Conservation (phyloP, 2,888 invertebrate genomes). For the Acanthoscelides obtectus region DNA sequence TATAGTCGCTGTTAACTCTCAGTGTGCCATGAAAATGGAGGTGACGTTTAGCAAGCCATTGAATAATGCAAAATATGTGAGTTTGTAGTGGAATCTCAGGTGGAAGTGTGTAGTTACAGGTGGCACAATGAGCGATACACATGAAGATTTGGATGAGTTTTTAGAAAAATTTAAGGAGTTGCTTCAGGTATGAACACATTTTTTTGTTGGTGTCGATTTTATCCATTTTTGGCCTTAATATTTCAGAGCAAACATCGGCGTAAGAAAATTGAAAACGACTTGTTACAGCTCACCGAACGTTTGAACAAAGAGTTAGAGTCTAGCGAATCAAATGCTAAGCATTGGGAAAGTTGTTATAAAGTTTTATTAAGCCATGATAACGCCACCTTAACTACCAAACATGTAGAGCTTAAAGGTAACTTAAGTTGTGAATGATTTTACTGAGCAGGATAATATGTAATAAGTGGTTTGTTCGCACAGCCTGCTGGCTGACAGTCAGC, state of each 20-base stretch:
- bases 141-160: constrained; percentile 18
- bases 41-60: neutral
- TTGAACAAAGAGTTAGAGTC: constrained; percentile 15
- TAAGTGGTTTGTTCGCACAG: no score
- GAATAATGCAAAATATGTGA: neutral
- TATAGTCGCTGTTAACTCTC: no score
- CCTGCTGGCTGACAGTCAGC: no score
- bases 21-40: neutral
- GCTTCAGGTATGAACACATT: constrained; percentile 12
- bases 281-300: constrained; percentile 13
- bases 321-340: constrained; percentile 10
- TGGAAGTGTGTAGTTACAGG: neutral
- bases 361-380: constrained; percentile 10
- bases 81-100: no score
- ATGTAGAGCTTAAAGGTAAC: constrained; percentile 20
- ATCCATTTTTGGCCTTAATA: neutral
- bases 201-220: neutral
- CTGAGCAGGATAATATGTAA: no score
- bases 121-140: neutral
- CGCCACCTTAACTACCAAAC: constrained; percentile 17
- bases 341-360: constrained; percentile 12
- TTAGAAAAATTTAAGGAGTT: constrained; percentile 16
- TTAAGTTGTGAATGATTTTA: no score
- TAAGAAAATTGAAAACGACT: constrained; percentile 13
- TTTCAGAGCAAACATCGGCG: constrained; percentile 16